Evolutionary conservation across 2,113 vertebrate genomes (phyloP).

Genomic region (Carlito syrichta): DNA sequence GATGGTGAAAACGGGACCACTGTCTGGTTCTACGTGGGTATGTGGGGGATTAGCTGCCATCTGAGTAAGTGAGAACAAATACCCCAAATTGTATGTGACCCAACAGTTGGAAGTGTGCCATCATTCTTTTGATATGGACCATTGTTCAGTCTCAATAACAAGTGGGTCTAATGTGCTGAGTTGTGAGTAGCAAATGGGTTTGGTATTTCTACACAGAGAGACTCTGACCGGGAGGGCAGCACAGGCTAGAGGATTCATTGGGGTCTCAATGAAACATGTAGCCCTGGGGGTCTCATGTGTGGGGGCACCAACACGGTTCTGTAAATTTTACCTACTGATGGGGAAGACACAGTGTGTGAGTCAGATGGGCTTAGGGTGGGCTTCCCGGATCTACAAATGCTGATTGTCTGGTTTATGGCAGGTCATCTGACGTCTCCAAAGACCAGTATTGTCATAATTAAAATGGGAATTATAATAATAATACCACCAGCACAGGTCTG

Average conservation of each 20-base stretch:
- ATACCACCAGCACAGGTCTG: neutral
- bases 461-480: neutral
- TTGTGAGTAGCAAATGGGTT: neutral
- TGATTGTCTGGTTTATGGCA: neutral
- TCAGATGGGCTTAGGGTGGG: neutral
- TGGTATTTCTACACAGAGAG: neutral
- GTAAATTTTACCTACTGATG: neutral
- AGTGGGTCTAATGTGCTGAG: neutral
- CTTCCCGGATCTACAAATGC: neutral
- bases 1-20: neutral
- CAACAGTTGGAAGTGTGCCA: neutral
- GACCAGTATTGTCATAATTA: neutral
- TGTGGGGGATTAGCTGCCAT: neutral
- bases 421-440: neutral
- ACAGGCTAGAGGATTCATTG: neutral
- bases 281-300: neutral
- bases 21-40: neutral
- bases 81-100: neutral
- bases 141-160: neutral
- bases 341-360: neutral
- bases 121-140: neutral
- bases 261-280: neutral
- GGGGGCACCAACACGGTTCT: neutral
- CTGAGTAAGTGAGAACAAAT: neutral
- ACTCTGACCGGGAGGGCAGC: neutral